Conservation (phyloP, 2,113 vertebrate species). For the Phalacrocorax pelagicus region DNA sequence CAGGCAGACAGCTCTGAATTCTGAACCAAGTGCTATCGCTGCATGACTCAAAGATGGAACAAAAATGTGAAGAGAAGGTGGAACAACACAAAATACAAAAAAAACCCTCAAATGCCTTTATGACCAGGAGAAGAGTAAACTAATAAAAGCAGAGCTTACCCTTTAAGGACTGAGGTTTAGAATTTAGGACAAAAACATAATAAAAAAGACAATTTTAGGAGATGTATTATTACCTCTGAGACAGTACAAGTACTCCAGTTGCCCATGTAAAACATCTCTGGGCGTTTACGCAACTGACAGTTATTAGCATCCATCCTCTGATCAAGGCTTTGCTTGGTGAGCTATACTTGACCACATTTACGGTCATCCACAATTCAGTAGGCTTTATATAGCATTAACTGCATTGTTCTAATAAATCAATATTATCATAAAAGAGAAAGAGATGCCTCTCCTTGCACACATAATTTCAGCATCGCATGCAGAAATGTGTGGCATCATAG, state of each 20-base stretch:
- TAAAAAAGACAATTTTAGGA: not conserved
- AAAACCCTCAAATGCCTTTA: not conserved
- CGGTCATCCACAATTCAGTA: not conserved
- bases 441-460: not conserved
- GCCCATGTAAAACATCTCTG: not conserved
- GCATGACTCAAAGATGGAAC: not conserved
- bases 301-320: not conserved
- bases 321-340: not conserved
- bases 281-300: not conserved
- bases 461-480: rapidly evolving
- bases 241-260: not conserved
- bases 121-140: not conserved
- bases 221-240: not conserved
- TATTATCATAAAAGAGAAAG: not conserved
- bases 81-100: not conserved
- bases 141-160: not conserved
- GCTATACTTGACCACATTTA: not conserved
- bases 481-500: not conserved
- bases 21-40: not conserved
- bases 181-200: not conserved
- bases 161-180: not conserved
- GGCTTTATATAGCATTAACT: not conserved
- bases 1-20: not conserved
- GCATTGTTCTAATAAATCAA: not conserved
- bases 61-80: not conserved